Conservation (phyloP, 2,113 vertebrate species). For the Athene cunicularia region DNA sequence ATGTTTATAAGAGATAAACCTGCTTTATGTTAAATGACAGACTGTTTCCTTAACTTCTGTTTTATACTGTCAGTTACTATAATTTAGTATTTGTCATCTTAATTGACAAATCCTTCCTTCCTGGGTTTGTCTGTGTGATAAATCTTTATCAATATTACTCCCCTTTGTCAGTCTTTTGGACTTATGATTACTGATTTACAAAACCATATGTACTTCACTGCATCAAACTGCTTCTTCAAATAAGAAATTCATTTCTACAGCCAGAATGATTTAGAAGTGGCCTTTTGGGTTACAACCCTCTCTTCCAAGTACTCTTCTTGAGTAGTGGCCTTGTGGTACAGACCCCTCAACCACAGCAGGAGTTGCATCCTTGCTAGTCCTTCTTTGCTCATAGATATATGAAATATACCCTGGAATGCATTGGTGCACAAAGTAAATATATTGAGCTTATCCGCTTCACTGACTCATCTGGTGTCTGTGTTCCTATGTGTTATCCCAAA, state of each 20-base stretch:
- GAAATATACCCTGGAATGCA: background rate
- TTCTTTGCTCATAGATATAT: background rate
- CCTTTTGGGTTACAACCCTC: background rate
- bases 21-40: background rate
- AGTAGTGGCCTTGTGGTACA: background rate
- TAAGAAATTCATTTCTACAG: background rate
- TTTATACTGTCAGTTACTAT: background rate
- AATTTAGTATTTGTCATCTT: background rate
- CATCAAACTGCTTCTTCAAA: background rate
- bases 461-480: background rate
- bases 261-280: background rate
- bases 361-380: background rate
- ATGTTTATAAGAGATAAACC: background rate
- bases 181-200: background rate
- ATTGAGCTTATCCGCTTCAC: background rate
- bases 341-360: background rate
- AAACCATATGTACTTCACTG: background rate
- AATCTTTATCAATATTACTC: background rate
- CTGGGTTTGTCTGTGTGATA: background rate
- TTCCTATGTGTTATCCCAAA: background rate
- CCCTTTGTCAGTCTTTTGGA: background rate
- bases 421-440: background rate
- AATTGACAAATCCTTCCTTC: background rate
- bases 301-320: background rate
- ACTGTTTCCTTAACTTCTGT: background rate